A percentile compares a stretch with the other conserved stretches of the same genome.
Conservation (phyloP, 2,888 invertebrate genomes). For the Tetragonula carbonaria region DNA sequence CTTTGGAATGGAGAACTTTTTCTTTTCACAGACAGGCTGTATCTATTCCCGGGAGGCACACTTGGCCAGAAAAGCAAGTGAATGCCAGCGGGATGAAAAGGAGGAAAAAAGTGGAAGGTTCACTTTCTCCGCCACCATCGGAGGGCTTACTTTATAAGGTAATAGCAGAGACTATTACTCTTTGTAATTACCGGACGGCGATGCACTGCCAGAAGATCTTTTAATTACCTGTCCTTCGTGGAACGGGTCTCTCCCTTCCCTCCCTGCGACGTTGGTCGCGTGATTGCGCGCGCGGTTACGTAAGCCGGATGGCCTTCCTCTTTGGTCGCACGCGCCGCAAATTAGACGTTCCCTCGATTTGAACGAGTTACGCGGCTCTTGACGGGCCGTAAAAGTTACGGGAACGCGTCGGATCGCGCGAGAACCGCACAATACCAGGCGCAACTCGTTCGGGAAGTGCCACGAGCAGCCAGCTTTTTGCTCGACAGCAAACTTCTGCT, state of each 20-base stretch:
- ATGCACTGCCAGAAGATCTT: constrained; percentile 60
- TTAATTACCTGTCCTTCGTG: constrained; percentile 59
- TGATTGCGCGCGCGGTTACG: constrained; percentile 7
- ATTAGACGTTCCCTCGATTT: constrained; percentile 20
- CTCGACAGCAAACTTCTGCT: constrained; percentile 3
- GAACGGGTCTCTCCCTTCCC: constrained; percentile 12
- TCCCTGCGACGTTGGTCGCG: background rate
- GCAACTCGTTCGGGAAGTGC: constrained; percentile 12
- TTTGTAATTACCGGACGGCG: constrained; percentile 57
- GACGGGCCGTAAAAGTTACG: constrained; percentile 16
- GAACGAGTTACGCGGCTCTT: constrained; percentile 15
- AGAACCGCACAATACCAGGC: constrained; percentile 1
- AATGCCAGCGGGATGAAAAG: constrained; percentile 40
- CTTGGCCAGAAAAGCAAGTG: constrained; percentile 54
- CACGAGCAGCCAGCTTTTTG: constrained; percentile 15
- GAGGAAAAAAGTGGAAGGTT: constrained; percentile 47
- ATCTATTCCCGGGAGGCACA: constrained; percentile 50
- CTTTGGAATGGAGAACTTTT: constrained; percentile 36
- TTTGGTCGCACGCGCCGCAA: constrained; percentile 29
- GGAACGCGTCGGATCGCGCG: constrained; percentile 10
- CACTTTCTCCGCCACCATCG: constrained; percentile 41
- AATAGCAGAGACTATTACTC: constrained; percentile 52
- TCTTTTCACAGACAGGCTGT: constrained; percentile 46
- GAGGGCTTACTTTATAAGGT: constrained; percentile 50
- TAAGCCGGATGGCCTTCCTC: background rate